Evolutionary conservation across 1,140 invertebrate species (phyloP).

Genomic region (Trachymyrmex cornetzi): DNA sequence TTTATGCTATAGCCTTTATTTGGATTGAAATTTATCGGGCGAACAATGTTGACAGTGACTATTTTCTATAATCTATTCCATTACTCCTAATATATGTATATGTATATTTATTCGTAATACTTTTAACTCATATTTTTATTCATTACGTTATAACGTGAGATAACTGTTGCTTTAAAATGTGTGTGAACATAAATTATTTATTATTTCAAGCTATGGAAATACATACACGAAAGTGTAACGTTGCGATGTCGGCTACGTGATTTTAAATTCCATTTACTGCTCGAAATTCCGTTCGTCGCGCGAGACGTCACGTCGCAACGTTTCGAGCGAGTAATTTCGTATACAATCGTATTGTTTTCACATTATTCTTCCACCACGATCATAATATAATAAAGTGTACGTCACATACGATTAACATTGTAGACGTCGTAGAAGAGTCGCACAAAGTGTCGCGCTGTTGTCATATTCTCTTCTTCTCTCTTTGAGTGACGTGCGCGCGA

Average conservation of each 20-base stretch:
- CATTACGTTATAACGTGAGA: neutral
- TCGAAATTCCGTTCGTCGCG: neutral
- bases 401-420: neutral
- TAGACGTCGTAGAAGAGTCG: neutral
- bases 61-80: no score
- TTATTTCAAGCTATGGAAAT: neutral
- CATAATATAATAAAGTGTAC: neutral
- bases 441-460: neutral
- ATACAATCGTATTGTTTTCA: constrained; percentile 2
- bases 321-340: neutral
- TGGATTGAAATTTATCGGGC: no score
- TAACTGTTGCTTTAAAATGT: neutral
- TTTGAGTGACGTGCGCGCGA: neutral
- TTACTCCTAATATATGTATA: no score
- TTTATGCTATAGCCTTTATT: no score
- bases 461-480: neutral
- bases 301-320: neutral
- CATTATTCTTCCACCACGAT: neutral
- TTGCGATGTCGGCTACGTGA: neutral
- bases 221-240: neutral
- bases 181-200: neutral
- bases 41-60: no score
- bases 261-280: neutral
- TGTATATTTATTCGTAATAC: no score
- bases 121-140: neutral